phyloP scores from a whole-genome alignment of 2,888 invertebrate species.

The Camponotus fellah region DNA sequence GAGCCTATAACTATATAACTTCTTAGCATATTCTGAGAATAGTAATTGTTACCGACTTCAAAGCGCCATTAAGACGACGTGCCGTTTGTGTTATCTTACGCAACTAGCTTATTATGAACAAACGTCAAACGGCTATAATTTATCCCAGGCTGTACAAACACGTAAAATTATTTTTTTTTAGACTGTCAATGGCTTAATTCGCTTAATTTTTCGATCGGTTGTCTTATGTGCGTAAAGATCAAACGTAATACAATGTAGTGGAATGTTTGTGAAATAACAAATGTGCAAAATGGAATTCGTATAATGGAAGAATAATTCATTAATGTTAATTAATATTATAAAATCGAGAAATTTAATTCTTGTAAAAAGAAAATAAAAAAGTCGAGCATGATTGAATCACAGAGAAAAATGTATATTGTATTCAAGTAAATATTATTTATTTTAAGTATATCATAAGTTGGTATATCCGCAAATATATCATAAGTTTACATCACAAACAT shows the following conservation, averaged over 20 bases:
- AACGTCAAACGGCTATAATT: constrained; percentile 14
- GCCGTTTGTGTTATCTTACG: constrained; percentile 32
- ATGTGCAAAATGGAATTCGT: not conserved
- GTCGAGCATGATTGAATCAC: not conserved
- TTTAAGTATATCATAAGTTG: too few relatives aligned
- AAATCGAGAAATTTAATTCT: not conserved
- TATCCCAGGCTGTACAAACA: not conserved
- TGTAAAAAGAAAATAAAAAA: not conserved
- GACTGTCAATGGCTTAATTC: not conserved
- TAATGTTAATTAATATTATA: not conserved
- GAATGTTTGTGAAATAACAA: not conserved
- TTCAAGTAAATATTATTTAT: too few relatives aligned
- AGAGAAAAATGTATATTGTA: too few relatives aligned
- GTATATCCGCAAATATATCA: too few relatives aligned
- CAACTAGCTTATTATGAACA: constrained; percentile 28
- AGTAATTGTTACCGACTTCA: constrained; percentile 50
- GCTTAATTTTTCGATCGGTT: not conserved
- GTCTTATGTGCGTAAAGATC: not conserved
- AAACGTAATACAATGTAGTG: not conserved
- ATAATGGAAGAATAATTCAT: not conserved
- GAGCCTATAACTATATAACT: constrained; percentile 23
- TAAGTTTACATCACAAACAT: too few relatives aligned
- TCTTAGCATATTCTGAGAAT: constrained; percentile 43
- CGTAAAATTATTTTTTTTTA: constrained; percentile 11
- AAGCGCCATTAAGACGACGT: constrained; percentile 41